phyloP scores from a whole-genome alignment of 2,797 vertebrate species.

The Scomberomorus guttatus region DNA sequence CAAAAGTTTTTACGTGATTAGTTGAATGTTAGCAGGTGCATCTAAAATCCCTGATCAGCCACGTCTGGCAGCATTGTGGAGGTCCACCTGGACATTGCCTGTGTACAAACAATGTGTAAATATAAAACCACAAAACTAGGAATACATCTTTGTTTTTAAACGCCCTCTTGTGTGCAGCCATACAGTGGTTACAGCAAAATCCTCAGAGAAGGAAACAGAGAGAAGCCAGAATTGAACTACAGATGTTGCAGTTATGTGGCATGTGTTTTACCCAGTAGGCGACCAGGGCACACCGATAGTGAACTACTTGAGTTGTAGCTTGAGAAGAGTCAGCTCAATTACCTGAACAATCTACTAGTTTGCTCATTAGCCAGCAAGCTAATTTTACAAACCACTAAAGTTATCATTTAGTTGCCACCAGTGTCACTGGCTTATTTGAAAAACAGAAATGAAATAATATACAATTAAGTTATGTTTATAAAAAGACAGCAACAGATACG shows the following conservation, averaged over 20 bases:
- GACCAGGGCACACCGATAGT: too few species aligned
- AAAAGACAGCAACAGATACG: neutral
- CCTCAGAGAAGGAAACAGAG: too few species aligned
- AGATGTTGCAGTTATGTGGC: too few species aligned
- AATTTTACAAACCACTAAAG: conserved; percentile 25
- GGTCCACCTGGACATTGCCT: too few species aligned
- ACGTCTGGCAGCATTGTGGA: neutral
- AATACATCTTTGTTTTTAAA: neutral
- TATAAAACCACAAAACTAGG: neutral
- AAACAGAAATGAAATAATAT: neutral
- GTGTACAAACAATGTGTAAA: neutral
- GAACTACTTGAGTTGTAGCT: neutral
- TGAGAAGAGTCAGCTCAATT: conserved; percentile 35
- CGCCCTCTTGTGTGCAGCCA: neutral
- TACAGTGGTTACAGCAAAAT: neutral
- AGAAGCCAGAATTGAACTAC: too few species aligned
- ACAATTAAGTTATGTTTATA: neutral
- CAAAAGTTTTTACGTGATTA: neutral
- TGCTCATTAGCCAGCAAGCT: conserved; percentile 31
- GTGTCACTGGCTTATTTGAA: neutral
- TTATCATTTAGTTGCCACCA: neutral
- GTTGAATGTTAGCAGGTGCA: neutral
- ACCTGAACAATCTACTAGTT: conserved; percentile 24
- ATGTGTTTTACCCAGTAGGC: too few species aligned
- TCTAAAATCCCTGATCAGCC: neutral